phyloP scores from a whole-genome alignment of 2,797 vertebrate species.

The Sphenodon punctatus region DNA sequence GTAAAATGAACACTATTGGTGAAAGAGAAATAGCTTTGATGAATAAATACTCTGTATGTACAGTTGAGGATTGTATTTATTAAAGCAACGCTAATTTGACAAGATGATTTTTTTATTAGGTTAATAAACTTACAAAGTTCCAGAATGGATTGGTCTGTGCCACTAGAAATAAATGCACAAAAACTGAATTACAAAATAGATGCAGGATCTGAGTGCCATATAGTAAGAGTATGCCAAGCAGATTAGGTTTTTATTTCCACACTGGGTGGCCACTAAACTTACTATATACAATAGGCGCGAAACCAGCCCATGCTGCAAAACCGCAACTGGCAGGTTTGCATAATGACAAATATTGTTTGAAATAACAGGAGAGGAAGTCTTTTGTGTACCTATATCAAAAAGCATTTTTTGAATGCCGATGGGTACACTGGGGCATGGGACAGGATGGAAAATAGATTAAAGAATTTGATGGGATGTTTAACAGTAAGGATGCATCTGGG shows the following conservation, averaged over 20 bases:
- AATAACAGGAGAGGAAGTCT: conserved; percentile 56
- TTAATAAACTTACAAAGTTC: not conserved
- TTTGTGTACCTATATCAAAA: conserved; percentile 3
- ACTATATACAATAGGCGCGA: not conserved
- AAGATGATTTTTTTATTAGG: not conserved
- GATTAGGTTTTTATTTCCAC: too few species aligned
- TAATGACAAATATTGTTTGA: conserved; percentile 14
- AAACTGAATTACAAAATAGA: not conserved
- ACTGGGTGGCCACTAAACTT: not conserved
- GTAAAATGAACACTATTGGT: too few species aligned
- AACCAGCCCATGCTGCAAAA: not conserved
- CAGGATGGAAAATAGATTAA: conserved; percentile 65
- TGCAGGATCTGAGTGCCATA: not conserved
- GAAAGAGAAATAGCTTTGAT: too few species aligned
- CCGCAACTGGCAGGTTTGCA: not conserved
- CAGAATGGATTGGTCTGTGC: not conserved
- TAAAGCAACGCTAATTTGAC: too few species aligned
- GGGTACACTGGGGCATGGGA: conserved; percentile 55
- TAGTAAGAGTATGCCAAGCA: too few species aligned
- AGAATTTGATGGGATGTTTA: conserved; percentile 59
- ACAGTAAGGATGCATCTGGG: conserved; percentile 50
- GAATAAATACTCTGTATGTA: too few species aligned
- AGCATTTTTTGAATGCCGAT: conserved; percentile 34
- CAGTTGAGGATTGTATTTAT: too few species aligned
- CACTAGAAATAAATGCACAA: not conserved